Evolutionary conservation across 2,113 vertebrate genomes (phyloP).

Genomic region (Marmota monax): DNA sequence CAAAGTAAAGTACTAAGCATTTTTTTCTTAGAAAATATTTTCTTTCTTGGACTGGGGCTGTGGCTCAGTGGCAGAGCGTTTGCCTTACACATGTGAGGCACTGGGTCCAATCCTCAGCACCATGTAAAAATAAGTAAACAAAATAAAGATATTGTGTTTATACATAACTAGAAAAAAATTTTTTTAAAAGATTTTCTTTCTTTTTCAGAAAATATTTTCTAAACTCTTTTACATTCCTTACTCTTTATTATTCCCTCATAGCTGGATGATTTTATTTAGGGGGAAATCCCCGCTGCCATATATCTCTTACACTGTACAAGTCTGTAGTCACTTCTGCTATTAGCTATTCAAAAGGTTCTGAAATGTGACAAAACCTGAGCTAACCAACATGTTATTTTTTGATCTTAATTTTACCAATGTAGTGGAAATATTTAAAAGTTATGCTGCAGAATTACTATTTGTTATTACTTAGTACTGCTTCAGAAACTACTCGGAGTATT

Average conservation of each 20-base stretch:
- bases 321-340: neutral
- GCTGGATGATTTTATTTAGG: neutral
- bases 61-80: no score
- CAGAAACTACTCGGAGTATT: neutral
- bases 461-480: neutral
- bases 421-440: neutral
- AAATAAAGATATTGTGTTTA: no score
- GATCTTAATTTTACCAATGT: neutral
- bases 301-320: neutral
- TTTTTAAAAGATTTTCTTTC: neutral
- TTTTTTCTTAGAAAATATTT: neutral
- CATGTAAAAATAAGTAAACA: no score
- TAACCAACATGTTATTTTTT: neutral
- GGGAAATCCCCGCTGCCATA: neutral
- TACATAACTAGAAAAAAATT: no score
- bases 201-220: neutral
- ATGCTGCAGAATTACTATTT: neutral
- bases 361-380: slow-evolving; percentile 28
- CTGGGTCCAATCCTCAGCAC: no score
- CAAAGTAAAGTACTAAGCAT: neutral
- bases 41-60: neutral
- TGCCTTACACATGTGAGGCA: no score
- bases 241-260: neutral
- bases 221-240: neutral
- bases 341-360: slow-evolving; percentile 23